A percentile compares a stretch with the other conserved stretches of the same genome.
Conservation (phyloP, 1,140 invertebrate species). For the Bombus sibiricus region DNA sequence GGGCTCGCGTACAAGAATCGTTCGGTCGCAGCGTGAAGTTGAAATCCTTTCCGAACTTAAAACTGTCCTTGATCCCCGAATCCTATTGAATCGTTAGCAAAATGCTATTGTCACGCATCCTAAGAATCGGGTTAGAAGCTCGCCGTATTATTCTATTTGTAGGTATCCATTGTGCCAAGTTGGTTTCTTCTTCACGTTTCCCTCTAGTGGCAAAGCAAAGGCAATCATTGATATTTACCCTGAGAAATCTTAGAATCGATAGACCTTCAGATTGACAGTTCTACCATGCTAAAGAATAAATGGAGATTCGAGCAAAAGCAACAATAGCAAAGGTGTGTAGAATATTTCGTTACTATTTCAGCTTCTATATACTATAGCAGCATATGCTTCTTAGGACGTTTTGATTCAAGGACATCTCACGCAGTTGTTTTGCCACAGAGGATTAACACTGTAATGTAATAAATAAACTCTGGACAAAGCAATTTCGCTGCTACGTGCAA, state of each 20-base stretch:
- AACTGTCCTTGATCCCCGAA: constrained; percentile 32
- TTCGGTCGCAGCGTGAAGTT: constrained; percentile 66
- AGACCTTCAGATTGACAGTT: not conserved
- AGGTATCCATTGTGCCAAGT: not conserved
- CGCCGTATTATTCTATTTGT: not conserved
- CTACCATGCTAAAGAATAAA: not conserved
- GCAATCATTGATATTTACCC: constrained; percentile 10
- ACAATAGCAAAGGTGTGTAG: not conserved
- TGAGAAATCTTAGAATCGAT: not conserved
- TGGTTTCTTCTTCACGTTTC: not conserved
- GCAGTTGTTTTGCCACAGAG: too few species aligned
- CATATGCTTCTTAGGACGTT: too few species aligned
- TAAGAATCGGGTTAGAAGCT: constrained; percentile 32
- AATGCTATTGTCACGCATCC: constrained; percentile 1
- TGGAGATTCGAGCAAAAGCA: not conserved
- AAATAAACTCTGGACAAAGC: too few species aligned
- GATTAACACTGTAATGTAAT: too few species aligned
- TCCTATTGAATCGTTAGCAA: constrained; percentile 20
- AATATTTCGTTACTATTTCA: not conserved
- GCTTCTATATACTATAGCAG: accelerated
- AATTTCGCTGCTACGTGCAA: too few species aligned
- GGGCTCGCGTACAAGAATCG: constrained; percentile 46
- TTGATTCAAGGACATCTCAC: too few species aligned
- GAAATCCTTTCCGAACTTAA: constrained; percentile 42
- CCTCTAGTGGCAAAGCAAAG: too few species aligned